Evolutionary conservation across 2,797 vertebrate genomes (phyloP), one percentile per base, ranked within the genome.

Genomic region (Peromyscus melanophrys): DNA sequence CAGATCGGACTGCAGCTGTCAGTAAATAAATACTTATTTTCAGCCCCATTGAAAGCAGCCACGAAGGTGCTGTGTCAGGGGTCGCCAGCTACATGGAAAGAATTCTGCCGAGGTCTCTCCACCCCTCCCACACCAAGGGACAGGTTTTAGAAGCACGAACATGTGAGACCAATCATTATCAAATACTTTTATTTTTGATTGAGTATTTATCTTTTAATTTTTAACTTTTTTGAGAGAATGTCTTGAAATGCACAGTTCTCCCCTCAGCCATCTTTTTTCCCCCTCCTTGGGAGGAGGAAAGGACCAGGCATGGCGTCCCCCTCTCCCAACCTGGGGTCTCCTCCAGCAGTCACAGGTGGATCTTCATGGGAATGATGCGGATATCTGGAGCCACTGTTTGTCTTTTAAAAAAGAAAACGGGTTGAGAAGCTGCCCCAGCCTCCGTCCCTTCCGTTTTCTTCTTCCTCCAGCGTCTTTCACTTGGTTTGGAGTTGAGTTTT

Each of bases 141-240:
- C 73, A 67, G 23, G 12, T 67, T 89, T 78, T 52, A 81, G 81
- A 82, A 91, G 84, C 69, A 85, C 75, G 73, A 71, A 43, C 73
- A 0, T 4, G n/a, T 25, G 95, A 97, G 93, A 94, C 92, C 96
- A 2, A 23, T 94, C 63, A 19, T 92, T 95, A 97, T 89, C 97
- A 97, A 96, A 96, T 84, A 85, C 92, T 90, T 97, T 88, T 92
- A 94, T 96, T 96, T 89, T 73, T 63, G 97, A 91, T 95, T 92
- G 95, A 96, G 77, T 97, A 98, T 98, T 98, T 98, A 98, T 98
- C 98, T 97, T 97, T 91, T 95, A 49, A 93, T 94, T 93, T 93
- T 95, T 84, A 90, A 92, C 43, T 83, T 76, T 55, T 96, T 84
- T 73, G 94, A 90, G 96, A 97, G 97, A 97, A 94, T 97, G 97